Base-by-base conservation (phyloP, 2,113 vertebrate genomes). In the Argyrosomus japonicus region DNA sequence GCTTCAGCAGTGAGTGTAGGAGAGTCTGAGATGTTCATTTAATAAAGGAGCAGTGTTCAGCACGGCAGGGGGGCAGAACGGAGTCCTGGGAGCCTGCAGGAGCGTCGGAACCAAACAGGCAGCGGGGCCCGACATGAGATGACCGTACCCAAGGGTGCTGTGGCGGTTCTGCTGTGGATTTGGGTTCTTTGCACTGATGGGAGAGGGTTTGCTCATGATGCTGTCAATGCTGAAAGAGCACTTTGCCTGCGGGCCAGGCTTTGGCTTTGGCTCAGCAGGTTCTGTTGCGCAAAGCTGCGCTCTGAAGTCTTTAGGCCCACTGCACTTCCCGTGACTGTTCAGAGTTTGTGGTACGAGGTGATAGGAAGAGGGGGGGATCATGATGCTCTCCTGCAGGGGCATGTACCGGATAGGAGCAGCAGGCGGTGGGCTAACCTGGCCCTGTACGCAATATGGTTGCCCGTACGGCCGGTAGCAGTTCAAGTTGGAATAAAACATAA, bases 211-310 rank as follows among this genome's bases (percentile, higher is more conserved):
- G 76, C 90, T 93, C 91, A 97, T 95, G 58, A 97, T 96, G 81
- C 95, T 96, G 69, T 97, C 96, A 27, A 97, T 96, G 86, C 93
- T 96, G 71, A 97, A 97, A 14, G 96, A 95, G 87, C 93, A 93
- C 64, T 93, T 95, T 29, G 62, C 54, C 63, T 90, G 90, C 21
- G 87, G 48, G 36, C 51, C 81, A 2, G 90, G 85, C 0, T 83
- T 91, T 5, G 90, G 85, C 0, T 83, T 91, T 5, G 50, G 77
- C 36, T 76, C 73, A 1, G 61, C 47, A 0, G 68, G 32, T 19
- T 81, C 64, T 13, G 77, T n/a, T 14, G 75, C n/a, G 62, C 84
- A 88, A 18, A 72, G 74, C 69, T 90, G 92, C 45, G 50, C 74
- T 19, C 88, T 84, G 12, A 86, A 69, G 75, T 91, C 91, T 82